Base-by-base conservation (phyloP, 2,797 vertebrate genomes). In the Podarcis lilfordi region DNA sequence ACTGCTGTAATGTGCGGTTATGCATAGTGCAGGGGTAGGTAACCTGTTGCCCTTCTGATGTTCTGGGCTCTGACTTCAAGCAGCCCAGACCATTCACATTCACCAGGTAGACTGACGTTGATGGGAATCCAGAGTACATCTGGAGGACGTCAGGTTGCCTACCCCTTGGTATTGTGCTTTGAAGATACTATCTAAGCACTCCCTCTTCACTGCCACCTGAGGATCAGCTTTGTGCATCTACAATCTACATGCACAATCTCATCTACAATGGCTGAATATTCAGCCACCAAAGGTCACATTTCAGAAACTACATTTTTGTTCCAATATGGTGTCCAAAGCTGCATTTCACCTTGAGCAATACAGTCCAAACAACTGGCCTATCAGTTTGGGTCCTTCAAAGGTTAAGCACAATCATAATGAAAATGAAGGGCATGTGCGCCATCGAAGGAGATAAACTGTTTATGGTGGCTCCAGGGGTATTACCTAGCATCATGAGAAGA, bases 341-440 rank as follows among this genome's bases (percentile, higher is more conserved):
- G 2, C 7, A 68, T 64, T 32, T 85, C 78, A 50, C 43, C 69
- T 68, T 81, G 55, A 89, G 27, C n/a, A 68, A 55, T 40, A 76
- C n/a, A 66, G 79, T 45, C 29, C 21, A 89, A 85, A 81, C 25
- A 3, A 74, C 17, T 23, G n/a, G 17, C 40, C 74, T 3, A 86
- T 78, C 84, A 87, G 55, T 27, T 1, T 91, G 35, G 80, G 23
- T 66, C 69, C 72, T 91, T 91, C 0, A 0, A 29, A 87, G 27
- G 78, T 85, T 85, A 64, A 89, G 78, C 83, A 55, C 59, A 81
- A 27, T 50, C 71, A 82, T 86, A 85, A 89, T 72, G 1, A 64
- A 80, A 89, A 87, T 76, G 66, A 91, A 82, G 13, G 76, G 7
- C 40, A 89, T 90, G 29, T 23, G 89, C 85, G 87, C 87, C 75